These are phyloP conservation scores for Nymphicus hollandicus DNA, from an alignment of 2,113 vertebrate species.

Conservation along the genomic window DNA sequence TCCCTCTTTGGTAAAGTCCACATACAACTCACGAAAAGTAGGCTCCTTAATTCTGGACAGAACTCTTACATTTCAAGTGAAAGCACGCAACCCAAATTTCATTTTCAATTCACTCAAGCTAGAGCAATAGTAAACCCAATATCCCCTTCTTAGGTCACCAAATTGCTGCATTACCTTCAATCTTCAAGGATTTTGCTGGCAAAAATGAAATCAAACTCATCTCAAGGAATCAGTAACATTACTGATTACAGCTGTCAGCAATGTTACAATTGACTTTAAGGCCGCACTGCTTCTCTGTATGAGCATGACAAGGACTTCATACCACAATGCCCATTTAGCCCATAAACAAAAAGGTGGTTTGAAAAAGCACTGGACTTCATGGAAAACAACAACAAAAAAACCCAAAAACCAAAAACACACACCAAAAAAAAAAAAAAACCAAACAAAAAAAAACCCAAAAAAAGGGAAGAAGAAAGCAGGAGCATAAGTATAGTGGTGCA, in stretches of 20 bases:
- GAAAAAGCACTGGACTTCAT: background rate
- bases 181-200: background rate
- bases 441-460: background rate
- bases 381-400: background rate
- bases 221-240: background rate
- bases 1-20: background rate
- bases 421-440: too few species aligned
- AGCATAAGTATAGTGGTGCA: background rate
- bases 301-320: background rate
- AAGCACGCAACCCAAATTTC: background rate
- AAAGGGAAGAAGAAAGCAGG: background rate
- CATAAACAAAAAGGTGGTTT: background rate
- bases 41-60: background rate
- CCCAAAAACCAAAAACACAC: too few species aligned
- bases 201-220: background rate
- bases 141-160: background rate
- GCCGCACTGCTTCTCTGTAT: background rate
- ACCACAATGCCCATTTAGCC: background rate
- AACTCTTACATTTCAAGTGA: background rate
- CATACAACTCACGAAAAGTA: background rate
- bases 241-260: background rate
- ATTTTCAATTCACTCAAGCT: background rate
- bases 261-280: background rate
- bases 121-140: background rate
- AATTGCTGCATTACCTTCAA: background rate